Base-by-base conservation (phyloP, 1,140 invertebrate genomes). In the Drosophila littoralis region DNA sequence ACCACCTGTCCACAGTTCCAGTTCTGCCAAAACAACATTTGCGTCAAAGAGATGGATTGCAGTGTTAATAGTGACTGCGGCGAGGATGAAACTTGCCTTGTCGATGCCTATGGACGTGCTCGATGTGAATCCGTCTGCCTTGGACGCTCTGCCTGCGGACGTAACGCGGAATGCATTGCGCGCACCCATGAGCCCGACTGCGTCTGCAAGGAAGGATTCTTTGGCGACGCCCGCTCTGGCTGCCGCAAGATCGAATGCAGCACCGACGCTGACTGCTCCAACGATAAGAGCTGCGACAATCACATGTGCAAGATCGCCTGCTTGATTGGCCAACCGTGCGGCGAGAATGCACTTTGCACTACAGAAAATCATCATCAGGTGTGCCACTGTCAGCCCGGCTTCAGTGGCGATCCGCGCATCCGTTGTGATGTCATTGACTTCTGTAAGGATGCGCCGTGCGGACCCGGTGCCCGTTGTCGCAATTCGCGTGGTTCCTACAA, bases 341-440 rank as follows among this genome's bases (percentile, higher is more conserved):
- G 96, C 8, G 94, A 95, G 15, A 97, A 98, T 92, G 95, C 97
- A 0, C 93, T 98, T 15, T 98, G 97, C 91, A 95, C 96, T 15
- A 95, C 96, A 1, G 95, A 97, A 91, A 95, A 95, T 79, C 96
- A 97, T 82, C 93, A 93, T 71, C 95, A 95, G 85, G 92, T 95
- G 51, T 98, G 97, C 81, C 95, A 96, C 77, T 98, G 97, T 91
- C 96, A 97, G 91, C 96, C 97, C 12, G 97, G 97, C 0, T 97
- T 95, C 82, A 97, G 96, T 8, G 97, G 97, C 9, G 94, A 97
- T 93, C 94, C 96, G 2, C 89, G 94, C 9, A 93, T 88, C 36
- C 95, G 95, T 12, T 98, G 97, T 84, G 91, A 93, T 45, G 92
- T 95, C 32, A 95, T 98, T 46, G 96, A 98, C 92, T 97, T 95